Evolutionary conservation across 2,888 invertebrate species (phyloP).

Genomic region (Trissoscelio sp.): DNA sequence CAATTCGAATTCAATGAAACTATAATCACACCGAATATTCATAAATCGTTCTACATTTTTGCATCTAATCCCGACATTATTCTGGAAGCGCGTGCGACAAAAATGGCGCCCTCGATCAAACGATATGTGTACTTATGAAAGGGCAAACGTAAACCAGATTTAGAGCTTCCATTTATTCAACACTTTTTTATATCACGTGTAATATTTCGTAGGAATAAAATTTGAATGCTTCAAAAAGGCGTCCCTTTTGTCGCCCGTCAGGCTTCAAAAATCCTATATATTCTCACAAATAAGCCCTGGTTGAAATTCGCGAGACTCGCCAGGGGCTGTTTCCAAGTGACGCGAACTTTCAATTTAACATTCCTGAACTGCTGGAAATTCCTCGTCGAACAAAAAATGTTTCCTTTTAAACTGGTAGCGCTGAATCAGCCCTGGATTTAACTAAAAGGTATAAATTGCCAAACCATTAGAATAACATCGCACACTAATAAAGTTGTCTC

Average conservation of each 20-base stretch:
- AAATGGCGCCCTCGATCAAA: slow-evolving; percentile 19
- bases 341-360: slow-evolving; percentile 1
- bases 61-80: slow-evolving; percentile 74
- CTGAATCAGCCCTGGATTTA: too few relatives aligned
- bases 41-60: slow-evolving; percentile 61
- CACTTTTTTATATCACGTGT: background rate
- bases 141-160: slow-evolving; percentile 10
- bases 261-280: slow-evolving; percentile 10
- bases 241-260: background rate
- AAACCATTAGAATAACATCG: background rate
- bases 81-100: slow-evolving; percentile 9
- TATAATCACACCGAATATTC: slow-evolving; percentile 35
- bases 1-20: slow-evolving; percentile 8
- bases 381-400: background rate
- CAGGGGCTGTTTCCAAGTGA: background rate
- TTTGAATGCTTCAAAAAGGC: slow-evolving; percentile 9
- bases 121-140: slow-evolving; percentile 7
- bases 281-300: slow-evolving; percentile 10
- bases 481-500: background rate
- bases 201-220: slow-evolving; percentile 7
- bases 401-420: background rate
- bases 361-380: background rate
- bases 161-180: slow-evolving; percentile 2
- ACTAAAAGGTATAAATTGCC: background rate
- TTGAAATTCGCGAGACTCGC: background rate